These are phyloP conservation scores for Varecia variegata DNA, from an alignment of 2,797 vertebrate species.

Conservation along the genomic window DNA sequence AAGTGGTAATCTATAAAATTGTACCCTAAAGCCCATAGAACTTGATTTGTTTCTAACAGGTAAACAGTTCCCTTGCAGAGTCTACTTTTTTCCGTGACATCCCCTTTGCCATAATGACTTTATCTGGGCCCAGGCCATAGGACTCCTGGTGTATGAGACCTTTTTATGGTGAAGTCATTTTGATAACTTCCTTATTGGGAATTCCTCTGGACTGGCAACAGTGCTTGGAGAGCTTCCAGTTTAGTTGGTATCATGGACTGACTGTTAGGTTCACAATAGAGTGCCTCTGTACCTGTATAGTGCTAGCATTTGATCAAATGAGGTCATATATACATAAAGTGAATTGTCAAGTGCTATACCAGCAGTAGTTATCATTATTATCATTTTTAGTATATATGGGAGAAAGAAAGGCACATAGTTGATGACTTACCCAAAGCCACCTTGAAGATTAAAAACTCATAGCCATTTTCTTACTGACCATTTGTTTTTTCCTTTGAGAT, in stretches of 20 bases:
- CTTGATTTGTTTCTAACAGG: slow-evolving; percentile 46
- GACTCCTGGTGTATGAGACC: background rate
- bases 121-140: background rate
- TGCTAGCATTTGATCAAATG: background rate
- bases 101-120: background rate
- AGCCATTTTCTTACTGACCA: background rate
- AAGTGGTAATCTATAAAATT: slow-evolving; percentile 3
- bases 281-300: background rate
- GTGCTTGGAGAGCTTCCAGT: background rate
- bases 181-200: background rate
- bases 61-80: background rate
- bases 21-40: background rate
- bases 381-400: background rate
- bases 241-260: background rate
- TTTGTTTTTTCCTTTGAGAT: background rate
- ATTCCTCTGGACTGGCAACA: background rate
- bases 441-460: background rate
- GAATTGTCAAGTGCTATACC: background rate
- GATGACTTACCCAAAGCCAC: background rate
- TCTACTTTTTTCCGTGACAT: background rate
- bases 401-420: background rate
- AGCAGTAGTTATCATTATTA: background rate
- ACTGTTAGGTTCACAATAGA: background rate
- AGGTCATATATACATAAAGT: background rate
- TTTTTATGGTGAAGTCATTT: background rate